phyloP scores from a whole-genome alignment of 1,140 invertebrate species.

The Medauroidea extradentata region DNA sequence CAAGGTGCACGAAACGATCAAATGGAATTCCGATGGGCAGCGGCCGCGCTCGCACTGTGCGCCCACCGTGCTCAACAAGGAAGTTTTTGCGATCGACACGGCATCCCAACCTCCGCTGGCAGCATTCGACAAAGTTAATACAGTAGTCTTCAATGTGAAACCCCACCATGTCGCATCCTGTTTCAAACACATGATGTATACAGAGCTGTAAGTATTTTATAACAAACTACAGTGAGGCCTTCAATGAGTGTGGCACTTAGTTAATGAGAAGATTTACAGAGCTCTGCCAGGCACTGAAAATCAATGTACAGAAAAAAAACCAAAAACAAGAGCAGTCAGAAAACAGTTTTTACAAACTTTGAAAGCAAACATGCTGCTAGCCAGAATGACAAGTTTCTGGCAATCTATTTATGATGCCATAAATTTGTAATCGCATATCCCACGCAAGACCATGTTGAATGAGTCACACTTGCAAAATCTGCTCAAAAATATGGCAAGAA shows the following conservation, averaged over 20 bases:
- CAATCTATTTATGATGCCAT: too few relatives aligned
- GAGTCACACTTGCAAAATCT: too few relatives aligned
- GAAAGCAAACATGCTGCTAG: too few relatives aligned
- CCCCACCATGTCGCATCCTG: slow-evolving; percentile 83
- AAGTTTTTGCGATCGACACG: slow-evolving; percentile 82
- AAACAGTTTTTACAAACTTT: background rate
- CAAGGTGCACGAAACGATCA: slow-evolving; percentile 77
- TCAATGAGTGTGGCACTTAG: background rate
- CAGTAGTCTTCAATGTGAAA: slow-evolving; percentile 92
- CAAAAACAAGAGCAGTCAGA: background rate
- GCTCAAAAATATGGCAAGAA: too few relatives aligned
- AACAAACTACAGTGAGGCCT: background rate
- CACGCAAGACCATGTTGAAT: too few relatives aligned
- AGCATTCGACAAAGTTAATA: slow-evolving; percentile 88
- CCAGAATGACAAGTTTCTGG: too few relatives aligned
- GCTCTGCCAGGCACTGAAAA: background rate
- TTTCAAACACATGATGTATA: too few relatives aligned
- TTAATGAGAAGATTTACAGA: background rate
- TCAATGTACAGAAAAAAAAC: background rate
- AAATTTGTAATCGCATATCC: too few relatives aligned
- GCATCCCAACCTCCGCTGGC: slow-evolving; percentile 79
- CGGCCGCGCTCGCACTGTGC: slow-evolving; percentile 72
- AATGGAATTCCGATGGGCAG: slow-evolving; percentile 85
- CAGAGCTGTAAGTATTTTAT: too few relatives aligned
- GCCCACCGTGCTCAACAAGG: slow-evolving; percentile 79